Evolutionary conservation across 1,140 invertebrate genomes (phyloP).

Genomic region (Zaprionus davidi): DNA sequence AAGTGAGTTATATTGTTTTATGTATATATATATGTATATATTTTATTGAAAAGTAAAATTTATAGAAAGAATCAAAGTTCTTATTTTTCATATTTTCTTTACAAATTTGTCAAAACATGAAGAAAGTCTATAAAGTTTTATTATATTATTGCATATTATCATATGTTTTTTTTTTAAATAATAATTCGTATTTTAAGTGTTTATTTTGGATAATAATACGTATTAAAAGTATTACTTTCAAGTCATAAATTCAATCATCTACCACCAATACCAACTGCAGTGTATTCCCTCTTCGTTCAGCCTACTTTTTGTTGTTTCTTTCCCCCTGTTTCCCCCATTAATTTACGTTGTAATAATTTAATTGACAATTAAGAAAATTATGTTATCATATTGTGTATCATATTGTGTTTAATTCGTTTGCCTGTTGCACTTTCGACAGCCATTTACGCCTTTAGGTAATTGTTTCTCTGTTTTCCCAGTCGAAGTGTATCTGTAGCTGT

Average conservation of each 20-base stretch:
- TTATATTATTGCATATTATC: too few relatives aligned
- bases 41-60: too few relatives aligned
- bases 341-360: constrained; percentile 22
- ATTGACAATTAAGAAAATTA: constrained; percentile 51
- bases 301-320: not conserved
- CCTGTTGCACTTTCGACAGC: constrained; percentile 37
- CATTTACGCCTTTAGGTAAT: constrained; percentile 37
- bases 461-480: constrained; percentile 26
- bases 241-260: too few relatives aligned
- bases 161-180: too few relatives aligned
- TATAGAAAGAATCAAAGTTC: too few relatives aligned
- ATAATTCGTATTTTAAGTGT: not conserved
- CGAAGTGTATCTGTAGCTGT: constrained; percentile 13
- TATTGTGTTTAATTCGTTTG: constrained; percentile 28
- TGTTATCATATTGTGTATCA: constrained; percentile 44
- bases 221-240: too few relatives aligned
- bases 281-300: not conserved
- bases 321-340: not conserved
- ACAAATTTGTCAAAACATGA: too few relatives aligned
- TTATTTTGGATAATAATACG: not conserved
- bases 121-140: too few relatives aligned
- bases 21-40: too few relatives aligned
- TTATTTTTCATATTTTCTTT: too few relatives aligned
- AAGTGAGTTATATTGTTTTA: too few relatives aligned
- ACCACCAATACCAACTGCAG: not conserved